These are phyloP conservation scores for Hyperoplus immaculatus DNA, from an alignment of 2,797 vertebrate genomes.

Conservation along the genomic window DNA sequence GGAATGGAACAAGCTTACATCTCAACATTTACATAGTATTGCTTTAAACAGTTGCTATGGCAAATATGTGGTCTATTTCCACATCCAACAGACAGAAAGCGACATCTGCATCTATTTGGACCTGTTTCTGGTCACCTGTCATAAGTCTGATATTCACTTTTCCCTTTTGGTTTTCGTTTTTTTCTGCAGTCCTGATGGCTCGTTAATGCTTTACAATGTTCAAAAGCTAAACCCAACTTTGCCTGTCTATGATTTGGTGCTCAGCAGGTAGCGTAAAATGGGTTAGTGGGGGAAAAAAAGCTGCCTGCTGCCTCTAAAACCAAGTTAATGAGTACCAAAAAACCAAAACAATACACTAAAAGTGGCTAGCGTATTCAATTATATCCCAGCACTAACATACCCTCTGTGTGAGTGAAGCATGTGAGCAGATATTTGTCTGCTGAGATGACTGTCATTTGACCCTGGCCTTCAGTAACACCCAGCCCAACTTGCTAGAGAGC, in stretches of 20 bases:
- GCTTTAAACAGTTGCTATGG: constrained; percentile 2
- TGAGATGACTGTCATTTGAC: constrained; percentile 45
- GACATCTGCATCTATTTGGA: neutral
- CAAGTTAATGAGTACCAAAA: neutral
- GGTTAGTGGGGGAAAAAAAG: neutral
- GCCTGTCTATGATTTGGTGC: neutral
- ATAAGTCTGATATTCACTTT: neutral
- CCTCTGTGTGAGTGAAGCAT: neutral
- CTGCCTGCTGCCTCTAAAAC: neutral
- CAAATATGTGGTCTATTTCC: neutral
- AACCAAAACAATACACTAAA: neutral
- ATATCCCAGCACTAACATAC: neutral
- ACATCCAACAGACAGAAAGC: neutral
- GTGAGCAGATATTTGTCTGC: constrained; percentile 43
- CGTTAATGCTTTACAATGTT: neutral
- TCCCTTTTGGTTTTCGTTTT: neutral
- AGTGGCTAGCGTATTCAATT: neutral
- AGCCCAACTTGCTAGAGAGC: constrained; percentile 42
- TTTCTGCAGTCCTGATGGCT: neutral
- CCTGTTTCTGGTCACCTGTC: neutral
- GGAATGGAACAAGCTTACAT: constrained; percentile 10
- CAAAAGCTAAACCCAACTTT: neutral
- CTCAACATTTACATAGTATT: neutral
- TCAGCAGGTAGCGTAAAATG: neutral
- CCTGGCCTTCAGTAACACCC: constrained; percentile 42